These are phyloP conservation scores for Hymenochirus boettgeri DNA, from an alignment of 2,113 vertebrate species.

Conservation along the genomic window DNA sequence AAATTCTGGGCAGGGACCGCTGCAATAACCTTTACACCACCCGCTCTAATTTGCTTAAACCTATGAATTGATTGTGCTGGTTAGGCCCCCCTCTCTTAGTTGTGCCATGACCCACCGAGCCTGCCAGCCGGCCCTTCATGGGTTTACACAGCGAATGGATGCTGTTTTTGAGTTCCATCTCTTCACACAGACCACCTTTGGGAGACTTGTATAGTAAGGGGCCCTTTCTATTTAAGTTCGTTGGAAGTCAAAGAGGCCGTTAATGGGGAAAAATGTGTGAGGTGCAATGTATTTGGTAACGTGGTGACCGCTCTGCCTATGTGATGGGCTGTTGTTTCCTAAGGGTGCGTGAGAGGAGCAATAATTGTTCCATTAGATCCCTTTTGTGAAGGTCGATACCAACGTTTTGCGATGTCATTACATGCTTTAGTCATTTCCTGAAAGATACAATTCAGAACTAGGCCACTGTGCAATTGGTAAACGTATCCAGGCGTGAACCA, in stretches of 20 bases:
- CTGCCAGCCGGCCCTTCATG: background rate
- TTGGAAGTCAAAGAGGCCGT: background rate
- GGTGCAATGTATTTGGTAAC: slow-evolving; percentile 30
- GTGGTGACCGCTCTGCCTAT: slow-evolving; percentile 13
- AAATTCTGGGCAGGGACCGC: no score
- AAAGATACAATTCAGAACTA: slow-evolving; percentile 12
- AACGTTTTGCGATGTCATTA: no score
- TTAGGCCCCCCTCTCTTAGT: slow-evolving; percentile 4
- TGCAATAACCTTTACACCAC: no score
- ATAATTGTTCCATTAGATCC: slow-evolving; percentile 25
- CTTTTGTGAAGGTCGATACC: no score
- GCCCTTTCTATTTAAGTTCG: background rate
- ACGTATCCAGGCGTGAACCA: slow-evolving; percentile 7
- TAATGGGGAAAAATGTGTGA: slow-evolving; percentile 38
- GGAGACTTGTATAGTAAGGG: background rate
- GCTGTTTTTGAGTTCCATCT: background rate
- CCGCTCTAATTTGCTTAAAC: no score
- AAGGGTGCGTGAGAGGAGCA: slow-evolving; percentile 12
- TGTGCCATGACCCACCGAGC: background rate
- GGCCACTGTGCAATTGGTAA: slow-evolving; percentile 8
- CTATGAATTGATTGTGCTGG: background rate
- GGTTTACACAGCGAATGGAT: slow-evolving; percentile 11
- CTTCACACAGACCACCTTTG: slow-evolving; percentile 1
- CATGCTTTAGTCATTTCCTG: slow-evolving; percentile 25
- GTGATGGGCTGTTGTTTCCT: slow-evolving; percentile 14